These are phyloP conservation scores for Hylaeus anthracinus DNA, from an alignment of 1,140 invertebrate genomes.

Conservation along the genomic window DNA sequence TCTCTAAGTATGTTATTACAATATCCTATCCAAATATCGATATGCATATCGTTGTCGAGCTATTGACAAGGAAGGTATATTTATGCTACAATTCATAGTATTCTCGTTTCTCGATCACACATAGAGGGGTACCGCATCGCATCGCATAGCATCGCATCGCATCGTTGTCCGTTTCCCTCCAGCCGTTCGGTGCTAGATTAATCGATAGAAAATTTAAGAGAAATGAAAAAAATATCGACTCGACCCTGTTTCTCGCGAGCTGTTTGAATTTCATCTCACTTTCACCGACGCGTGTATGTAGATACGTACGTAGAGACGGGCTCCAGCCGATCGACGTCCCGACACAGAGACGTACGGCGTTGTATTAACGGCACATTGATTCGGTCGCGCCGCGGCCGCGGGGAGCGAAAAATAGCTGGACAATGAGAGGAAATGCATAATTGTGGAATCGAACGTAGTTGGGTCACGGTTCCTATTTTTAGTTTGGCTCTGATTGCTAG, in stretches of 20 bases:
- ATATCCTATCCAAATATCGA: too few species aligned
- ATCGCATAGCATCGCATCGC: too few species aligned
- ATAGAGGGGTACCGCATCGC: too few species aligned
- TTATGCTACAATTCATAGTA: too few species aligned
- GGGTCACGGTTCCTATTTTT: constrained; percentile 56
- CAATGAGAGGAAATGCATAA: constrained; percentile 51
- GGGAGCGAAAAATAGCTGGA: constrained; percentile 49
- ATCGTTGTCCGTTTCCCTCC: too few species aligned
- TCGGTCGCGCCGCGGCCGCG: constrained; percentile 26
- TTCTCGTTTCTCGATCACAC: too few species aligned
- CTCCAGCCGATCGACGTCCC: constrained; percentile 13
- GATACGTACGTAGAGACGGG: background rate
- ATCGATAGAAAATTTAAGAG: background rate
- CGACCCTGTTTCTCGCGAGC: constrained; percentile 23
- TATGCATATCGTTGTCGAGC: too few species aligned
- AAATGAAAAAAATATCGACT: constrained; percentile 8
- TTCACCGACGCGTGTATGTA: constrained; percentile 11
- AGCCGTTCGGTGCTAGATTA: background rate
- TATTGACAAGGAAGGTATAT: too few species aligned
- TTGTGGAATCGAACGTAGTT: constrained; percentile 58
- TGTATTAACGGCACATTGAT: constrained; percentile 44
- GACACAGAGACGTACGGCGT: constrained; percentile 7
- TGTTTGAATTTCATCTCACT: constrained; percentile 38
- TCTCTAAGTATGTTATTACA: too few species aligned
- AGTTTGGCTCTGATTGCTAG: constrained; percentile 44